Evolutionary conservation across 2,888 invertebrate species (phyloP).

Genomic region (Plebejus argus): DNA sequence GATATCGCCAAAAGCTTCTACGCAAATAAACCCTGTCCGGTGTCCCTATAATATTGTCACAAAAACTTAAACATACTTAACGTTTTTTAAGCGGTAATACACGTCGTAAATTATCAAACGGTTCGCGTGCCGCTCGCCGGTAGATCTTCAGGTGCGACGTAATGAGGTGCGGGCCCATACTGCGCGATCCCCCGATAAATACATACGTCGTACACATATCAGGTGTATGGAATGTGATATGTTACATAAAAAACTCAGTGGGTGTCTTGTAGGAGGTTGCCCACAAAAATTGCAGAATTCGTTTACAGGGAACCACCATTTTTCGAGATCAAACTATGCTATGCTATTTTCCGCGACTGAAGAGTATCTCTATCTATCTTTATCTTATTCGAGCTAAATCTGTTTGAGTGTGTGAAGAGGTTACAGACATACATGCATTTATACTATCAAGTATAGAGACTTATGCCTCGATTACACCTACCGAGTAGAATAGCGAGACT

Average conservation of each 20-base stretch:
- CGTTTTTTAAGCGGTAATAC: constrained; percentile 38
- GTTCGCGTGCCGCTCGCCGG: constrained; percentile 57
- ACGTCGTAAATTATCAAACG: constrained; percentile 46
- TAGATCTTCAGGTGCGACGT: constrained; percentile 61
- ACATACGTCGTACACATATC: constrained; percentile 29
- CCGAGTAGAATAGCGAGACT: too few relatives aligned
- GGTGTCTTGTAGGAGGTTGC: not conserved
- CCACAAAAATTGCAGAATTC: not conserved
- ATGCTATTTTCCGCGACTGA: not conserved
- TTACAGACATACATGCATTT: too few relatives aligned
- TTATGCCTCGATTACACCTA: too few relatives aligned
- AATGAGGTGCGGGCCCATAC: constrained; percentile 60
- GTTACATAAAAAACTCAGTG: not conserved
- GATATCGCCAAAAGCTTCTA: too few relatives aligned
- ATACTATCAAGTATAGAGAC: too few relatives aligned
- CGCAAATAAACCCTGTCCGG: too few relatives aligned
- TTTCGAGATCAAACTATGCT: not conserved
- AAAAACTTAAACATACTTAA: not conserved
- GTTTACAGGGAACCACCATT: not conserved
- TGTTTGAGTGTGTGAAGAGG: too few relatives aligned
- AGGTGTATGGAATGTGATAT: constrained; percentile 9
- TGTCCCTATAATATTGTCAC: too few relatives aligned
- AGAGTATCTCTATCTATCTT: too few relatives aligned
- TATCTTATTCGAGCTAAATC: too few relatives aligned
- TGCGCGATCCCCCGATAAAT: constrained; percentile 48